A percentile compares a stretch with the other conserved stretches of the same genome.
These are phyloP conservation scores for Epistrophella euchroma DNA, from an alignment of 2,888 invertebrate species.

Conservation along the genomic window DNA sequence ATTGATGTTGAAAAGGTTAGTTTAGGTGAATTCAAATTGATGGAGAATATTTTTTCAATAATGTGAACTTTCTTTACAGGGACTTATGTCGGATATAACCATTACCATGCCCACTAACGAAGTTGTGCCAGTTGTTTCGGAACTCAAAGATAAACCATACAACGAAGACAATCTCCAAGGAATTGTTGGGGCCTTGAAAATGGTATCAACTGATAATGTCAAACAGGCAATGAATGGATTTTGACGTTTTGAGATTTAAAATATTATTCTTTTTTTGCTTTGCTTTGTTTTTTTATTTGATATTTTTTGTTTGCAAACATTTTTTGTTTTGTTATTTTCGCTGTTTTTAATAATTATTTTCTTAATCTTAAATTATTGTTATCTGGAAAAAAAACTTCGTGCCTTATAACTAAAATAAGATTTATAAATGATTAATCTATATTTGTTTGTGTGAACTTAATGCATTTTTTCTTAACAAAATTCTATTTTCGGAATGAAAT, in stretches of 20 bases:
- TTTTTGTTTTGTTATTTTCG: conserved; percentile 4
- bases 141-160: conserved; percentile 81
- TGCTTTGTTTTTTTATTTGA: conserved; percentile 1
- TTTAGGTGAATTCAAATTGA: not conserved
- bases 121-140: conserved; percentile 82
- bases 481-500: conserved; percentile 8
- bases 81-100: conserved; percentile 81
- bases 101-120: conserved; percentile 81
- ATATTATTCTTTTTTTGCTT: not conserved
- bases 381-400: not conserved
- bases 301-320: not conserved
- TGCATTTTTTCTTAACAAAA: not conserved
- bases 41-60: not conserved
- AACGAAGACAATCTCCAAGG: conserved; percentile 82
- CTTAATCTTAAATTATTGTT: conserved; percentile 14
- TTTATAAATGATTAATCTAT: not conserved
- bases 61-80: conserved; percentile 24
- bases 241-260: conserved; percentile 73
- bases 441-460: conserved; percentile 2
- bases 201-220: conserved; percentile 83
- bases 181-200: conserved; percentile 82
- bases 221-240: conserved; percentile 83
- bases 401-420: conserved; percentile 9
- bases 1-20: conserved; percentile 84
- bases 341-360: conserved; percentile 9